These are phyloP conservation scores for Athrips mouffetella DNA, from an alignment of 2,888 invertebrate genomes.

Conservation along the genomic window DNA sequence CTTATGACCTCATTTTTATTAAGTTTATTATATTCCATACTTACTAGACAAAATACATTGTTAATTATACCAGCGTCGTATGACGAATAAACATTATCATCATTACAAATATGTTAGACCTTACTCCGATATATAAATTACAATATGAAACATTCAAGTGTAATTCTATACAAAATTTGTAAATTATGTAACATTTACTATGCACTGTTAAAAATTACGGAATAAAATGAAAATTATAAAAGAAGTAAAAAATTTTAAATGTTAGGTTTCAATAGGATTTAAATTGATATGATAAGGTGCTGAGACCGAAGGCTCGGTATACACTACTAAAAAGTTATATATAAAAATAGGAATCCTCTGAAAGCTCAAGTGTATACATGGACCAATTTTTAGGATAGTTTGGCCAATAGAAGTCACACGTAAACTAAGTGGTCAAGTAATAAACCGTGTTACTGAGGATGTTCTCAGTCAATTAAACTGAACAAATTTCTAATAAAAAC, in stretches of 20 bases:
- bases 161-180: constrained; percentile 38
- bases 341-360: constrained; percentile 72
- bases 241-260: constrained; percentile 56
- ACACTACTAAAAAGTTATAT: constrained; percentile 65
- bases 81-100: constrained; percentile 60
- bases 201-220: constrained; percentile 37
- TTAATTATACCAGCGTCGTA: constrained; percentile 66
- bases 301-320: constrained; percentile 47
- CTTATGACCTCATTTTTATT: constrained; percentile 34
- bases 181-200: constrained; percentile 51
- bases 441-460: too few species aligned
- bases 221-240: constrained; percentile 45
- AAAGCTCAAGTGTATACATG: constrained; percentile 70
- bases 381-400: constrained; percentile 51
- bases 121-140: constrained; percentile 66
- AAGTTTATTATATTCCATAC: constrained; percentile 45
- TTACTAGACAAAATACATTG: constrained; percentile 31
- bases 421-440: constrained; percentile 11
- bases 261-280: too few species aligned
- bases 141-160: constrained; percentile 60
- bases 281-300: constrained; percentile 53
- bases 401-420: constrained; percentile 20
- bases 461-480: too few species aligned
- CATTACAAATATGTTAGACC: constrained; percentile 56
- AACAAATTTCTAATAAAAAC: too few species aligned